Base-by-base conservation (phyloP, 2,888 invertebrate species). In the Cryptus armator region DNA sequence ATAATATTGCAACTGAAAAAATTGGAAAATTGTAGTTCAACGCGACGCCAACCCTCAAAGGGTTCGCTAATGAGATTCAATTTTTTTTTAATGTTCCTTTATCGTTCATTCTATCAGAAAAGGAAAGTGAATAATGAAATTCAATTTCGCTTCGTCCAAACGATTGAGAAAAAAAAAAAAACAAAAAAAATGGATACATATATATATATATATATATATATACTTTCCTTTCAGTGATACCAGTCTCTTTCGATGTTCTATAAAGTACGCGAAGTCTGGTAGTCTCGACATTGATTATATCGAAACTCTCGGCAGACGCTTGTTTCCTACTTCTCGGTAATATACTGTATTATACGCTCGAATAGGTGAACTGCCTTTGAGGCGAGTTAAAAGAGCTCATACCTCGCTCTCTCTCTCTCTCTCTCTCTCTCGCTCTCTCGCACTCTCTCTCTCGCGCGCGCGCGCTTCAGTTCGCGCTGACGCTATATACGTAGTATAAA, bases 311-410 rank as follows among this genome's bases (percentile, higher is more conserved):
- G 48, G 66, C 66, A 72, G 70, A 71, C 62, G 67, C 51, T 81
- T 81, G 74, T 84, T 75, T 75, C 75, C 62, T 77, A 68, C 77
- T 77, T 72, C 72, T 70, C 56, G 56, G n/a, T 32, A 48, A 81
- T 75, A 72, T 80, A 80, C 82, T 44, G 44, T 67, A 66, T 80
- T 85, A 76, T 62, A 71, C 79, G 76, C 79, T 79, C 79, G 72
- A 59, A 85, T 78, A 80, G 78, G 81, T 81, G 82, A 85, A 86
- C 80, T 81, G 89, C 91, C 89, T 91, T 91, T 88, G 89, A 89
- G 86, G 76, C 86, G 87, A 87, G 89, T 89, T 90, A 90, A 91
- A 91, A 90, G 91, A 91, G 88, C 89, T 87, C 87, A 78, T 88
- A 86, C 87, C 86, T 86, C 87, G 83, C 81, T 84, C 74, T 12